A percentile compares a stretch with the other conserved stretches of the same genome.
phyloP scores from a whole-genome alignment of 2,888 invertebrate genomes.

The Anoplius nigerrimus region DNA sequence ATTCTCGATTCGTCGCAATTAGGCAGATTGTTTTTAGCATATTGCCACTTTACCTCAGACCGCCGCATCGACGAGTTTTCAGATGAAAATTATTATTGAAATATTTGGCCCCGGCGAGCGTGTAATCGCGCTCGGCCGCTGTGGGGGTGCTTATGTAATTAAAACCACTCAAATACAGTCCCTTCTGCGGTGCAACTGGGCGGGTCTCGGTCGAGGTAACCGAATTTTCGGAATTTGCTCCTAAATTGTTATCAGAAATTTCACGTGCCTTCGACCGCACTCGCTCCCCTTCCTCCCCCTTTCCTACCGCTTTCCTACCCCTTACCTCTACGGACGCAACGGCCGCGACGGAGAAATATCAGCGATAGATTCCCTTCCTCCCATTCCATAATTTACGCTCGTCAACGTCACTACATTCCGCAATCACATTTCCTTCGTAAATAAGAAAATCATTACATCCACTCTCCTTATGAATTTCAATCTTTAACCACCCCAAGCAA shows the following conservation, averaged over 20 bases:
- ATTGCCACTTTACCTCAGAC: too few relatives aligned
- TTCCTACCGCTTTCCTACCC: not conserved
- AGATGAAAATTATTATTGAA: slow-evolving; percentile 6
- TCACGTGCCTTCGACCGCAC: not conserved
- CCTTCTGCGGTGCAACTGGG: slow-evolving; percentile 1
- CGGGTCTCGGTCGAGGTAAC: not conserved
- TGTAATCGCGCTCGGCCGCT: not conserved
- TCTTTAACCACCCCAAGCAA: too few relatives aligned
- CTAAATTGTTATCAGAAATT: slow-evolving; percentile 6
- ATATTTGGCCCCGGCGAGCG: not conserved
- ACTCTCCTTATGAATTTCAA: too few relatives aligned
- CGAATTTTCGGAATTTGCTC: slow-evolving; percentile 1
- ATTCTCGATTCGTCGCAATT: too few relatives aligned
- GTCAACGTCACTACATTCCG: too few relatives aligned
- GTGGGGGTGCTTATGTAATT: not conserved
- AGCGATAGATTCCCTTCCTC: too few relatives aligned
- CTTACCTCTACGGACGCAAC: too few relatives aligned
- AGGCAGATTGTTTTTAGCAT: too few relatives aligned
- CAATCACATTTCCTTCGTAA: too few relatives aligned
- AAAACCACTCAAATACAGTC: not conserved
- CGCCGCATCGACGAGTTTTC: not conserved
- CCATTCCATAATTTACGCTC: too few relatives aligned
- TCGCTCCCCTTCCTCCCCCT: not conserved
- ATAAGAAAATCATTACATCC: too few relatives aligned
- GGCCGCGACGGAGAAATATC: too few relatives aligned